phyloP scores from a whole-genome alignment of 2,888 invertebrate species.

The Melipona beecheii region DNA sequence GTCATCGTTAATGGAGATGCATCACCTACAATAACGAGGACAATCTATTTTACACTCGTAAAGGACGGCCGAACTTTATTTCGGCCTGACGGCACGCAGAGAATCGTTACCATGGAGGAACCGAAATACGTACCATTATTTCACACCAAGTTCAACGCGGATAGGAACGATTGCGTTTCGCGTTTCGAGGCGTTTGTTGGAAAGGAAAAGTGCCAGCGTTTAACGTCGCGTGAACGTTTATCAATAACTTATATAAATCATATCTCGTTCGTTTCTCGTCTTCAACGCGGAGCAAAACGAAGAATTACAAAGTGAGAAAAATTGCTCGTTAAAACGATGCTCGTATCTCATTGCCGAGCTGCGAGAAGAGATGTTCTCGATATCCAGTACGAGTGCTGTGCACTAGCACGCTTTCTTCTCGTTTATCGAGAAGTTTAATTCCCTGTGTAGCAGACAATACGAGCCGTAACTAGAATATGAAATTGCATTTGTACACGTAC shows the following conservation, averaged over 20 bases:
- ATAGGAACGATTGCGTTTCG: neutral
- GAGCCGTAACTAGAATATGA: constrained; percentile 28
- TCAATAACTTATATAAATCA: neutral
- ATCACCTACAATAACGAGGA: constrained; percentile 73
- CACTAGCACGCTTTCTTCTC: neutral
- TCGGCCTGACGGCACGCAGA: constrained; percentile 47
- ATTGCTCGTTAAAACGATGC: too few relatives aligned
- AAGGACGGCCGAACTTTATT: constrained; percentile 61
- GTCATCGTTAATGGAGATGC: constrained; percentile 75
- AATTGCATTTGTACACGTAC: constrained; percentile 21
- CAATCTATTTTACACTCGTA: constrained; percentile 69
- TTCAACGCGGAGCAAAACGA: neutral
- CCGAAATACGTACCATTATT: constrained; percentile 30
- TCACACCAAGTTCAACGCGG: neutral
- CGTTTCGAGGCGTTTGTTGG: neutral
- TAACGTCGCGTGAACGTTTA: neutral
- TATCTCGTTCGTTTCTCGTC: neutral
- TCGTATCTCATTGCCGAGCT: too few relatives aligned
- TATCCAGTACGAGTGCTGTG: constrained; percentile 11
- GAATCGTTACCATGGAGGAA: constrained; percentile 31
- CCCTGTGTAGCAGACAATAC: constrained; percentile 19
- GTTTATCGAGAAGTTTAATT: constrained; percentile 42
- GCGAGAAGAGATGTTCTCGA: neutral
- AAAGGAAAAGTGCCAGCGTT: neutral
- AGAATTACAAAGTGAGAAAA: neutral